These are phyloP conservation scores for Lycaon pictus DNA, from an alignment of 2,113 vertebrate genomes.

Conservation along the genomic window DNA sequence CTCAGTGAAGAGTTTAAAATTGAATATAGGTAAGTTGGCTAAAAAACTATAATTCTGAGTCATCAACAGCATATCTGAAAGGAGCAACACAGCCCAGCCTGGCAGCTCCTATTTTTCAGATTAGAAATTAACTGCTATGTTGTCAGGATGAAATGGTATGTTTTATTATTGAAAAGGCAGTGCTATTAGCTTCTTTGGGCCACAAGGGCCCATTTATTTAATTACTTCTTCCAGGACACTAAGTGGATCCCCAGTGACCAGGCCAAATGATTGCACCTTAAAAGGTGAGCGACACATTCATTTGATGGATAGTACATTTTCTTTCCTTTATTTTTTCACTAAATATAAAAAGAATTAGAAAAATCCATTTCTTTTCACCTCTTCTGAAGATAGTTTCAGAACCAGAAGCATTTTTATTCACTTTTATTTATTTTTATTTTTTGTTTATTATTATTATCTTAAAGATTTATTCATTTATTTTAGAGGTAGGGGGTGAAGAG, in stretches of 20 bases:
- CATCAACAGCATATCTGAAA: slow-evolving; percentile 65
- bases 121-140: slow-evolving; percentile 79
- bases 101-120: slow-evolving; percentile 77
- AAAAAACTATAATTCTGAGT: slow-evolving; percentile 76
- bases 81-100: slow-evolving; percentile 56
- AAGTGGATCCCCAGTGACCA: slow-evolving; percentile 63
- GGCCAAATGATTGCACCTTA: slow-evolving; percentile 55
- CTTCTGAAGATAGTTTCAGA: slow-evolving; percentile 1
- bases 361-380: background rate
- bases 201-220: slow-evolving; percentile 74
- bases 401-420: background rate
- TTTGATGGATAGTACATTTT: slow-evolving; percentile 30
- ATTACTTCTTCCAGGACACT: slow-evolving; percentile 75
- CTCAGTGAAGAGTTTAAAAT: slow-evolving; percentile 72
- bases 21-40: slow-evolving; percentile 71
- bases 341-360: background rate
- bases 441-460: background rate
- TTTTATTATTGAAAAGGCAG: slow-evolving; percentile 75
- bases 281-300: slow-evolving; percentile 39
- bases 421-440: background rate
- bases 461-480: background rate
- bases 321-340: slow-evolving; percentile 19
- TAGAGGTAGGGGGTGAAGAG: background rate
- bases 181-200: slow-evolving; percentile 63
- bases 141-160: slow-evolving; percentile 75